Conservation (phyloP, 2,888 invertebrate species). For the Lepidonotus clava region DNA sequence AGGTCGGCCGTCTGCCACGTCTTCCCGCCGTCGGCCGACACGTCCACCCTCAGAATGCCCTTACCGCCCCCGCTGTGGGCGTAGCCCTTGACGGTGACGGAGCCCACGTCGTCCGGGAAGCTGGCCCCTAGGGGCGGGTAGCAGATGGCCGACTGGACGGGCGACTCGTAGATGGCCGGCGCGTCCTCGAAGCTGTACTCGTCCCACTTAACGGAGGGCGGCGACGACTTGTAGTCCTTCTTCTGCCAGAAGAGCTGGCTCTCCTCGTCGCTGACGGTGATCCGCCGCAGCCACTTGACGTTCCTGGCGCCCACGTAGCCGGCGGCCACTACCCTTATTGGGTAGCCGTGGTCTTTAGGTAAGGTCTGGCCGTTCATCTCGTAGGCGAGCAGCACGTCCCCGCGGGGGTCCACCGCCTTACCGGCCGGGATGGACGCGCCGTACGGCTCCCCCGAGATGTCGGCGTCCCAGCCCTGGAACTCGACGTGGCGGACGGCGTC, state of each 20-base stretch:
- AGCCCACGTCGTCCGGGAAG: conserved; percentile 65
- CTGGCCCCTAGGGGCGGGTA: conserved; percentile 84
- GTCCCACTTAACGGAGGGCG: conserved; percentile 87
- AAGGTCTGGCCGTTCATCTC: conserved; percentile 95
- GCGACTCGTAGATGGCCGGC: conserved; percentile 93
- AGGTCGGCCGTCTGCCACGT: conserved; percentile 89
- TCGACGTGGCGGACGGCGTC: conserved; percentile 79
- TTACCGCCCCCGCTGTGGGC: conserved; percentile 95
- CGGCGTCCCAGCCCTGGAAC: conserved; percentile 86
- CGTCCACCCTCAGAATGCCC: conserved; percentile 91
- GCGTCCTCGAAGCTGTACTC: conserved; percentile 90
- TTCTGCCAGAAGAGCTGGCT: conserved; percentile 97
- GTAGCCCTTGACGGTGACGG: conserved; percentile 80
- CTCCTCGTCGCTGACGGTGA: conserved; percentile 89
- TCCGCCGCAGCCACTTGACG: conserved; percentile 95
- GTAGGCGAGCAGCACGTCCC: conserved; percentile 92
- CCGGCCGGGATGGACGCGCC: conserved; percentile 92
- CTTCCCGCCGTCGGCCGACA: conserved; percentile 90
- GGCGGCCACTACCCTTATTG: conserved; percentile 93
- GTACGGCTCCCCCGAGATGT: conserved; percentile 90
- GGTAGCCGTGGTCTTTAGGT: conserved; percentile 94
- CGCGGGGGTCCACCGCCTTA: conserved; percentile 82
- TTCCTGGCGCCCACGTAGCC: conserved; percentile 96
- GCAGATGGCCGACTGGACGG: conserved; percentile 96
- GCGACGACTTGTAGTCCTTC: conserved; percentile 91